These are phyloP conservation scores for Heliconius ismenius DNA, from an alignment of 2,888 invertebrate genomes.

Conservation along the genomic window DNA sequence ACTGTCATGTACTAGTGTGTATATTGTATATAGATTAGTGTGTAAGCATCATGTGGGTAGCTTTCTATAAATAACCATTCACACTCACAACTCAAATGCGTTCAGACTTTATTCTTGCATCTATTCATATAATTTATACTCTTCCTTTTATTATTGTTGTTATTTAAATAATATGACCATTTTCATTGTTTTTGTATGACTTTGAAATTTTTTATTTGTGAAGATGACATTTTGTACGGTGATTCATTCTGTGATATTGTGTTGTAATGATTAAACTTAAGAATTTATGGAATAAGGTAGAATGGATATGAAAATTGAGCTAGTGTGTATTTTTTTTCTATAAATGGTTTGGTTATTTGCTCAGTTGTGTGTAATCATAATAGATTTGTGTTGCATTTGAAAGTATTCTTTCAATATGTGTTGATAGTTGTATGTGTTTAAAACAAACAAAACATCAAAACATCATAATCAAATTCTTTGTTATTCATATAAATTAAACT, in stretches of 20 bases:
- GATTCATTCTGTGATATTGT: constrained; percentile 46
- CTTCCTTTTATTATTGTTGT: constrained; percentile 10
- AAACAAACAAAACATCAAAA: constrained; percentile 18
- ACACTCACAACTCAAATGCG: constrained; percentile 53
- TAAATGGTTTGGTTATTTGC: constrained; percentile 14
- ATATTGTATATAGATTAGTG: constrained; percentile 48
- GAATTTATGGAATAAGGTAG: constrained; percentile 64
- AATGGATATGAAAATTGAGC: constrained; percentile 34
- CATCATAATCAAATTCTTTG: not conserved
- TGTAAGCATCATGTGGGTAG: constrained; percentile 68
- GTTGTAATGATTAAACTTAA: constrained; percentile 66
- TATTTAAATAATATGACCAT: constrained; percentile 34
- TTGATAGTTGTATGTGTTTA: not conserved
- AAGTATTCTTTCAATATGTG: constrained; percentile 19
- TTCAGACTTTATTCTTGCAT: constrained; percentile 41
- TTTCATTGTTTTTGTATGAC: constrained; percentile 41
- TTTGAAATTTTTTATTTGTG: constrained; percentile 49
- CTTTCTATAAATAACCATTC: constrained; percentile 71
- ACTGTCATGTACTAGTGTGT: constrained; percentile 39
- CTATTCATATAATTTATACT: constrained; percentile 21
- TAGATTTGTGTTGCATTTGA: constrained; percentile 15
- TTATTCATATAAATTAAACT: constrained; percentile 3
- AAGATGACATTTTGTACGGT: constrained; percentile 51
- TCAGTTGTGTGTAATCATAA: constrained; percentile 5
- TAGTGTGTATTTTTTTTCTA: constrained; percentile 26